Evolutionary conservation across 2,888 invertebrate species (phyloP).

Genomic region (Coenonympha arcania): DNA sequence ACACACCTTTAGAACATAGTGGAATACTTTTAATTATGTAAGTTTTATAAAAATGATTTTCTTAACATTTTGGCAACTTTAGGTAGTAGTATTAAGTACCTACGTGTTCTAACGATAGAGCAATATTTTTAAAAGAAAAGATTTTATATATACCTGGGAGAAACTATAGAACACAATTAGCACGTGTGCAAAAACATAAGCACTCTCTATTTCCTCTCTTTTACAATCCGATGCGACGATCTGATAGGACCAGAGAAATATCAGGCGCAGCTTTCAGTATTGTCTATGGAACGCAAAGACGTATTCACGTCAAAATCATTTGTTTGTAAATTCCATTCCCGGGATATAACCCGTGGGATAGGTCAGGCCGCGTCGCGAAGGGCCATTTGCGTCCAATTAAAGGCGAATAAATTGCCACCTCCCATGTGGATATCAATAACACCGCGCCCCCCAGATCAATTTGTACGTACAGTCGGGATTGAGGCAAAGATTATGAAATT

Average conservation of each 20-base stretch:
- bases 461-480: conserved; percentile 45
- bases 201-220: too few species aligned
- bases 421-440: conserved; percentile 58
- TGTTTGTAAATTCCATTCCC: background rate
- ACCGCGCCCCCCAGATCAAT: conserved; percentile 45
- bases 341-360: conserved; percentile 13
- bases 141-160: too few species aligned
- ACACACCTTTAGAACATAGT: background rate
- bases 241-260: too few species aligned
- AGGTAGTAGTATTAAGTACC: too few species aligned
- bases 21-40: background rate
- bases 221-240: too few species aligned
- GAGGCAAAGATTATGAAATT: conserved; percentile 33
- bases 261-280: too few species aligned
- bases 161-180: too few species aligned
- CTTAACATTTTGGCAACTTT: background rate
- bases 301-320: background rate
- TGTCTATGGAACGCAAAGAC: too few species aligned
- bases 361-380: conserved; percentile 20
- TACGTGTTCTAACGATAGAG: too few species aligned
- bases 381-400: conserved; percentile 49
- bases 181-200: too few species aligned
- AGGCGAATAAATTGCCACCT: conserved; percentile 52
- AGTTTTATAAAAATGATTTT: background rate
- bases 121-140: too few species aligned